Evolutionary conservation across 1,140 invertebrate species (phyloP), one percentile per base, ranked within the genome.

Genomic region (Steinernema feltiae): DNA sequence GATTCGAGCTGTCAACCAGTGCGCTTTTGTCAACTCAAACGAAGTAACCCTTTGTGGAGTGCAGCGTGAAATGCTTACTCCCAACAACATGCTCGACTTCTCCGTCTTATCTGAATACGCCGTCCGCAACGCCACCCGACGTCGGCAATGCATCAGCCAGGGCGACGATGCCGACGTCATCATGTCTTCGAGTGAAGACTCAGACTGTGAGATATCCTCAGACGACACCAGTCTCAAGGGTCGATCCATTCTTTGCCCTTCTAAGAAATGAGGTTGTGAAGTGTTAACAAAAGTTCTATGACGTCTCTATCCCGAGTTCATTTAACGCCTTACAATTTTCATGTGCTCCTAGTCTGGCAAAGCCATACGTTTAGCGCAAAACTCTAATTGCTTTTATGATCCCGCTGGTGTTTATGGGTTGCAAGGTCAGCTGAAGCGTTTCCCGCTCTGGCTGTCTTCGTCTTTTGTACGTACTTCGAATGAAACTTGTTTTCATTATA

Each of bases 1-100:
- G 53, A 63, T 63, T 63, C 12, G 53, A 63, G 53, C 53, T 27
- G 53, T 63, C 2, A 63, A 63, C 53, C 53, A 63, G 53, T 63
- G 53, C 24, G 53, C 53, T 3, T 63, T 63, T 21, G 53, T 63
- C 53, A 63, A 63, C 24, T 63, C 53, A 7, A 63, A 63, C 24
- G 53, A 63, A 63, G 53, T 63, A 21, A 63, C 53, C 12, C 53
- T 63, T 7, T 63, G 53, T 27, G 53, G 53, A n/a, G 24, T 63
- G 15, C 53, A 63, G 24, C 53, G 53, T 12, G 53, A 63, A 21
- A 15, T 63, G 53, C 53, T 63, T 27, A 63, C 53, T 27, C 15
- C 53, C 2, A 63, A 27, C 53, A 63, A 63, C 24, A 63, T 63
- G 53, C 53, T 63, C 24, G 53, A 63, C 53, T 63, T 63, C 53